These are phyloP conservation scores for Scleropages formosus DNA, from an alignment of 2,797 vertebrate species.

Conservation along the genomic window DNA sequence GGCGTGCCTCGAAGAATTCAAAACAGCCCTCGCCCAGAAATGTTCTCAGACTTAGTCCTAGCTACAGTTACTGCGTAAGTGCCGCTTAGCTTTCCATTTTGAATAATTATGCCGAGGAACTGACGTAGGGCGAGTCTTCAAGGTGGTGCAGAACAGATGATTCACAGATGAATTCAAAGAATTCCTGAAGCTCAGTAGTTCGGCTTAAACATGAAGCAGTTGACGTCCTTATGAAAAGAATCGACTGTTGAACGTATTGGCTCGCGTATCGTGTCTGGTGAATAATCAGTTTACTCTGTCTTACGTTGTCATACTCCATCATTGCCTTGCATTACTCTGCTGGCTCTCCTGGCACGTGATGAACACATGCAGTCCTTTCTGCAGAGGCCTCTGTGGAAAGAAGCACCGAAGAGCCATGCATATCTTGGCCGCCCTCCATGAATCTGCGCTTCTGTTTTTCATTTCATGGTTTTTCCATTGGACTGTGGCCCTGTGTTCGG, in stretches of 20 bases:
- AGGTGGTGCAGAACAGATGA: not conserved
- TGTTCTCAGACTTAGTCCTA: not conserved
- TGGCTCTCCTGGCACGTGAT: not conserved
- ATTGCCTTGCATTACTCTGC: not conserved
- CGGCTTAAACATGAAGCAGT: too few species aligned
- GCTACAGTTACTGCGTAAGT: not conserved
- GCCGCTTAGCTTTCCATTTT: not conserved
- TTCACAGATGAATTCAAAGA: too few species aligned
- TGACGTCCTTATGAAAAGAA: too few species aligned
- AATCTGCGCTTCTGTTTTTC: not conserved
- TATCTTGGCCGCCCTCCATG: not conserved
- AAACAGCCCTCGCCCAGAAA: not conserved
- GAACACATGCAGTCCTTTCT: not conserved
- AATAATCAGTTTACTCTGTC: too few species aligned
- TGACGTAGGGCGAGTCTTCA: not conserved
- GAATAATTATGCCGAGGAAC: not conserved
- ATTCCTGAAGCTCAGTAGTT: too few species aligned
- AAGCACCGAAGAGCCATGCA: not conserved
- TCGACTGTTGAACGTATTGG: too few species aligned
- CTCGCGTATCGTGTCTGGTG: too few species aligned
- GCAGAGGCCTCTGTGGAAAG: not conserved
- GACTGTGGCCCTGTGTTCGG: not conserved
- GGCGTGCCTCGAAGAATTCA: not conserved
- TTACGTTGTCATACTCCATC: too few species aligned
- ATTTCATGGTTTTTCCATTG: conserved; percentile 5